Base-by-base conservation (phyloP, 2,113 vertebrate species). In the Oceanites oceanicus region DNA sequence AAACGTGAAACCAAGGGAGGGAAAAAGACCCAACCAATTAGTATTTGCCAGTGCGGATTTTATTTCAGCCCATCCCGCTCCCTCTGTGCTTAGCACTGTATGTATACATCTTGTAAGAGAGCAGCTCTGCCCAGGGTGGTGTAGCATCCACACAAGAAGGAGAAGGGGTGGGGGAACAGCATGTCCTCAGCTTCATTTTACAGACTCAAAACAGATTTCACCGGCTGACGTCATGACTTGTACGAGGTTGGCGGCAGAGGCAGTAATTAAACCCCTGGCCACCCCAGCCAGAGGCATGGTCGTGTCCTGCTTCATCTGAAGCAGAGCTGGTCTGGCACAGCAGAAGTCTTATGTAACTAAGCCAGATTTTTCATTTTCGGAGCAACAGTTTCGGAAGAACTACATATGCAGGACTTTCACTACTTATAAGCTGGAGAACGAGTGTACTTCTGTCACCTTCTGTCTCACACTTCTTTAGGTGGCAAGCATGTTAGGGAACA, bases 71-170 rank as follows among this genome's bases (percentile, higher is more conserved):
- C 0, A 0, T 66, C 4, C 2, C 36, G 58, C 34, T 38, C 38
- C 38, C 36, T 49, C 78, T 1, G 0, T 2, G 7, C 88, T 62
- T 19, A 27, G 81, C 49, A 2, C 34, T 9, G 14, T 27, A 2
- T 1, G 2, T 7, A 10, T 0, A 14, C 10, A 19, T 3, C 4
- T 2, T 0, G 26, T 6, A 36, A 77, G 61, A 78, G 80, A 81
- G 77, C 47, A 59, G 78, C 70, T 92, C 82, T 94, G 78, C 58
- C 53, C 45, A 5, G 47, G 52, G 45, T 80, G 49, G 16, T 6
- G 13, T 5, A 40, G 66, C 79, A 58, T 23, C 74, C 56, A 21
- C 40, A 3, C 26, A 15, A 74, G 75, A 63, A 67, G 85, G 47
- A 67, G 68, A 53, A 80, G 52, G 63, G n/a, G 25, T 70, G 42